Evolutionary conservation across 2,888 invertebrate genomes (phyloP).

Genomic region (Pandemis corylana): DNA sequence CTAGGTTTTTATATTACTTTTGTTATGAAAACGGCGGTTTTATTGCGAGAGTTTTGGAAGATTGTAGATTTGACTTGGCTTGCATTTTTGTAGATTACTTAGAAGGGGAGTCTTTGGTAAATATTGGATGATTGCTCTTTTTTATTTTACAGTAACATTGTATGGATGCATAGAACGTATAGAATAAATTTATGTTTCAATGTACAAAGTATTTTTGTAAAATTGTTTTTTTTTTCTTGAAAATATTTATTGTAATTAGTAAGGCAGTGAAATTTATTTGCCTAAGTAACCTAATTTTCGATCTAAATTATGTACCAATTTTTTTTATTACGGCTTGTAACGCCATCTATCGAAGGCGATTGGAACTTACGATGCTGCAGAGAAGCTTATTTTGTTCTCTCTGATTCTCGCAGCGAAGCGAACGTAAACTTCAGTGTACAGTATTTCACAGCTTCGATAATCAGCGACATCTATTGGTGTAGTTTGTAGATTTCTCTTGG

Average conservation of each 20-base stretch:
- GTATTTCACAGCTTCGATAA: no score
- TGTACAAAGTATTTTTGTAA: no score
- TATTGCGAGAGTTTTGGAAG: constrained; percentile 11
- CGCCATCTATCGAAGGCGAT: background rate
- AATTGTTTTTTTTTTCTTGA: no score
- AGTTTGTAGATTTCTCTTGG: background rate
- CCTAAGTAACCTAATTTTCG: no score
- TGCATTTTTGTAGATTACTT: background rate
- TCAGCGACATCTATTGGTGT: background rate
- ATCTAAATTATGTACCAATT: background rate
- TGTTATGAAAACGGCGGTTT: constrained; percentile 24
- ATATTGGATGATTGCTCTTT: background rate
- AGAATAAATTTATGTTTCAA: no score
- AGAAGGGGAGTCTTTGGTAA: background rate
- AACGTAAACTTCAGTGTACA: background rate
- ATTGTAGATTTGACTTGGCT: background rate
- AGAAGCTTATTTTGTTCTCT: no score
- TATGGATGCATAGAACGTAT: no score
- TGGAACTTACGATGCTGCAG: background rate
- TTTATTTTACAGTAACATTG: background rate
- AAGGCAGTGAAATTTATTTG: no score
- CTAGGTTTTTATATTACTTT: constrained; percentile 28
- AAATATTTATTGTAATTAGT: no score
- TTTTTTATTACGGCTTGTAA: background rate
- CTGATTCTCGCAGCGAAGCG: background rate